These are phyloP conservation scores for Phasianus colchicus DNA, from an alignment of 2,113 vertebrate genomes.

Conservation along the genomic window DNA sequence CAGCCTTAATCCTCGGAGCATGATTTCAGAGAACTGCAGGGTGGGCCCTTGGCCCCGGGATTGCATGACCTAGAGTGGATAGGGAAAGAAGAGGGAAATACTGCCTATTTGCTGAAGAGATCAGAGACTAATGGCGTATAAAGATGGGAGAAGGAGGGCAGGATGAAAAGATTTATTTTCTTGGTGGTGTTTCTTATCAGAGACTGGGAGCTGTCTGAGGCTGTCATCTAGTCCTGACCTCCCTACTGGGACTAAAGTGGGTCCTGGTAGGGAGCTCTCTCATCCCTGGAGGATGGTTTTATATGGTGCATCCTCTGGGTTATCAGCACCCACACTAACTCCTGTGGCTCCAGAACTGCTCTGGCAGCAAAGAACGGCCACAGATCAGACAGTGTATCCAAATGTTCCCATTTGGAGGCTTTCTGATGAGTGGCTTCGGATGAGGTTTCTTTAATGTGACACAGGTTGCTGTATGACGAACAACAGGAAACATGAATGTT, in stretches of 20 bases:
- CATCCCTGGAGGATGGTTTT: neutral
- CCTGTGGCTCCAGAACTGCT: accelerated
- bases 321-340: neutral
- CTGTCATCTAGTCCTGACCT: neutral
- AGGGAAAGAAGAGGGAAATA: neutral
- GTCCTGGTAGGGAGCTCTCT: neutral
- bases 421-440: neutral
- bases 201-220: neutral
- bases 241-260: neutral
- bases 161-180: neutral
- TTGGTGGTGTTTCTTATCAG: neutral
- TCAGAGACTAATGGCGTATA: accelerated
- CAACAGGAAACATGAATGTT: neutral
- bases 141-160: accelerated
- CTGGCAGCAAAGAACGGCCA: neutral
- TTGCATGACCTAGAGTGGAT: neutral
- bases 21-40: accelerated
- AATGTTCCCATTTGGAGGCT: no score
- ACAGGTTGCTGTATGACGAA: neutral
- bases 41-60: neutral
- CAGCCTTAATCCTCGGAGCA: neutral
- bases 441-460: neutral
- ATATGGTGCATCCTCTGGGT: accelerated
- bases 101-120: neutral
- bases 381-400: neutral